Percentiles rank a stretch among this genome's conserved stretches.
These are phyloP conservation scores for Lampris megalopsis DNA, from an alignment of 2,113 vertebrate species.

Conservation along the genomic window DNA sequence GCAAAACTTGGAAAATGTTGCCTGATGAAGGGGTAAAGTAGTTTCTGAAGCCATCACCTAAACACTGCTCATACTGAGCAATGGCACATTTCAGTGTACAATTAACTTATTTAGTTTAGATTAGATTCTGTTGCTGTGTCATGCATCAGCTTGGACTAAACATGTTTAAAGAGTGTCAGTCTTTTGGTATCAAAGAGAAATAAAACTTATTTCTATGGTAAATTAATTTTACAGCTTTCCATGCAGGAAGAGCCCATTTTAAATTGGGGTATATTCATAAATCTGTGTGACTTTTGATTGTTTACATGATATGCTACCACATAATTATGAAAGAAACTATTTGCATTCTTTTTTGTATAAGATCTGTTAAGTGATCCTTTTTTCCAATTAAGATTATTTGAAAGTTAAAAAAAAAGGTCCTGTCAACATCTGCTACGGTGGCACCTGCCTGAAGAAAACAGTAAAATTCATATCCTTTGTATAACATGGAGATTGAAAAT, in stretches of 20 bases:
- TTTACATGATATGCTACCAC: slow-evolving; percentile 32
- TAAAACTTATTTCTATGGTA: no score
- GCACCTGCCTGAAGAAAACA: no score
- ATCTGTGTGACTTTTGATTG: slow-evolving; percentile 20
- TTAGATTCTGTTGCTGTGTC: slow-evolving; percentile 12
- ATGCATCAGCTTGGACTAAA: slow-evolving; percentile 2
- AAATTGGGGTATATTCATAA: not conserved
- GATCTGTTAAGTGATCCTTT: no score
- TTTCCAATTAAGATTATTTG: no score
- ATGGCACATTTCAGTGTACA: slow-evolving; percentile 35
- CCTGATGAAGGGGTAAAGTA: slow-evolving; percentile 5
- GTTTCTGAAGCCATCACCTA: slow-evolving; percentile 25
- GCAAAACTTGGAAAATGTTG: slow-evolving; percentile 77
- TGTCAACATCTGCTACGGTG: no score
- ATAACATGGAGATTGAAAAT: no score
- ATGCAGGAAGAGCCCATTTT: not conserved
- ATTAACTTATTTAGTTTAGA: slow-evolving; percentile 31
- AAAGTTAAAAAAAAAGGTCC: no score
- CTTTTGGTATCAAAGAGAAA: no score
- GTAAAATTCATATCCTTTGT: no score
- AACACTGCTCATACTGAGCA: slow-evolving; percentile 72
- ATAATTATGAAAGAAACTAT: slow-evolving; percentile 29
- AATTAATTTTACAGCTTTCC: not conserved
- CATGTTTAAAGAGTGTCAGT: not conserved
- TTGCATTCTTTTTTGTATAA: slow-evolving; percentile 14